These are phyloP conservation scores for Irena cyanogastra DNA, from an alignment of 2,113 vertebrate genomes.

Conservation along the genomic window DNA sequence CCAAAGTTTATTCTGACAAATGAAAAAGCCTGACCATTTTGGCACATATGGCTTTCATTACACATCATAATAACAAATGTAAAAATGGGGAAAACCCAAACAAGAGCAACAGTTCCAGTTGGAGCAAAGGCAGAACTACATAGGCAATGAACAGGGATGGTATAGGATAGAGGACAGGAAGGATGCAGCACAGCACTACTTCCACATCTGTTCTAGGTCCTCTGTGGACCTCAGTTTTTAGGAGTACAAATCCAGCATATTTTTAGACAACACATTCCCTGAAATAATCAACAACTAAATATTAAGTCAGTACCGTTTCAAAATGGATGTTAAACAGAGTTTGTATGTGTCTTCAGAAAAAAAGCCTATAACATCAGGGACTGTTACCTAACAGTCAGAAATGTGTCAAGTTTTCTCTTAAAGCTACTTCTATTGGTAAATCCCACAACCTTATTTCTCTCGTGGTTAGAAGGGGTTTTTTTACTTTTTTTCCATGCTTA, in stretches of 20 bases:
- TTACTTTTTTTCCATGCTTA: neutral
- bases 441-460: neutral
- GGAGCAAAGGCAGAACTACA: neutral
- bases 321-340: neutral
- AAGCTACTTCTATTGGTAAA: neutral
- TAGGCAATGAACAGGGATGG: neutral
- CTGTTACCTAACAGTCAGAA: neutral
- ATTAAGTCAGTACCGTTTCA: neutral
- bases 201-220: neutral
- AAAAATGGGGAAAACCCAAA: neutral
- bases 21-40: neutral
- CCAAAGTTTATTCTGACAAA: neutral
- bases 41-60: neutral
- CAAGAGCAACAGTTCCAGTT: neutral
- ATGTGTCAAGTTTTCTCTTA: neutral
- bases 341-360: neutral
- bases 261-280: neutral
- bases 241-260: neutral
- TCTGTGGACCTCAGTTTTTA: neutral
- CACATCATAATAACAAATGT: neutral
- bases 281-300: neutral
- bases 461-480: neutral
- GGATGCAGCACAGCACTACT: neutral
- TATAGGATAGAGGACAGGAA: neutral
- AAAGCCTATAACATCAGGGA: accelerated